phyloP scores from a whole-genome alignment of 2,797 vertebrate genomes.

The Sebastes ruberrimus region DNA sequence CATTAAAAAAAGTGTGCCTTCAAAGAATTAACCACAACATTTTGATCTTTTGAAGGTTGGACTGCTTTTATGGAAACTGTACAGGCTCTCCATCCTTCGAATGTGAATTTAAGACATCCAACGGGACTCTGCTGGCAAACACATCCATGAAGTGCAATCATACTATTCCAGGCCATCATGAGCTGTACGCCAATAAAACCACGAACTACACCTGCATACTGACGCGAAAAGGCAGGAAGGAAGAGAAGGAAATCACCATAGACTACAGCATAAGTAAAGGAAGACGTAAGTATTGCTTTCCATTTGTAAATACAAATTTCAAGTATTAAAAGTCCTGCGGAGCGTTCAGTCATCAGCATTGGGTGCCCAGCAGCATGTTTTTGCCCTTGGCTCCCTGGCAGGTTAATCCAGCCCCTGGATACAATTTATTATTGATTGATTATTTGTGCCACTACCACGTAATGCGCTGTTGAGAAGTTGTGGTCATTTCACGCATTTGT shows the following conservation, averaged over 20 bases:
- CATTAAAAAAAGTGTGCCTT: not conserved
- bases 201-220: constrained; percentile 37
- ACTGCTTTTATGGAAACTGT: constrained; percentile 39
- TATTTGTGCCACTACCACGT: not conserved
- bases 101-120: constrained; percentile 4
- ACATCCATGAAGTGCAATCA: not conserved
- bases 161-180: not conserved
- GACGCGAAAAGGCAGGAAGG: fast-evolving
- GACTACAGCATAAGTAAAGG: not conserved
- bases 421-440: not conserved
- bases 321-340: not conserved
- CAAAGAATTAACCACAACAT: not conserved
- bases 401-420: not conserved
- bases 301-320: not conserved
- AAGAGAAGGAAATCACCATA: constrained; percentile 9
- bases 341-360: not conserved
- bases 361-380: not conserved
- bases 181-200: fast-evolving
- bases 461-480: not conserved
- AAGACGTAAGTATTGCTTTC: constrained; percentile 23
- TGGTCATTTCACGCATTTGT: not conserved
- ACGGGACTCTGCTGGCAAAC: not conserved
- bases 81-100: fast-evolving
- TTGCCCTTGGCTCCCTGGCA: not conserved
- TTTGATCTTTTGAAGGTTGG: constrained; percentile 46